Evolutionary conservation across 2,113 vertebrate species (phyloP).

Genomic region (Chamaetylas fuelleborni): DNA sequence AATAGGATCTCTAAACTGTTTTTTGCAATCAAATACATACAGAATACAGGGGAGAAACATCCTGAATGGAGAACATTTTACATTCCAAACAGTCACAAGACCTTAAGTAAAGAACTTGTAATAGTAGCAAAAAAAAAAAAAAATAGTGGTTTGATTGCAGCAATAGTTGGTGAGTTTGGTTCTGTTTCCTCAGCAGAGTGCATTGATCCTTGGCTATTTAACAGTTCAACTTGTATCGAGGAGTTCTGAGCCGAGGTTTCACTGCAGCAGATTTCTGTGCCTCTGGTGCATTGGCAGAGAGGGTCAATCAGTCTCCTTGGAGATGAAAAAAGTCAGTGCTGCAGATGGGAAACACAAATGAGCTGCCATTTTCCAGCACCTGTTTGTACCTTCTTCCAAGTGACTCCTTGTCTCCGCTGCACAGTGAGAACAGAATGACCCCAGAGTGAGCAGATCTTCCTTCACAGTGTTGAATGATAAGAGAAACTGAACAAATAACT

Average conservation of each 20-base stretch:
- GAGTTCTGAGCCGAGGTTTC: background rate
- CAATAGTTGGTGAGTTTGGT: background rate
- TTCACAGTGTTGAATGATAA: background rate
- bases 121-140: background rate
- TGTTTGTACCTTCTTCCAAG: background rate
- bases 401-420: background rate
- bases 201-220: background rate
- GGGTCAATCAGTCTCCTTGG: constrained; percentile 6
- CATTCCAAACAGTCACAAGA: constrained; percentile 34
- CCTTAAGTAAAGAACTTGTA: constrained; percentile 16
- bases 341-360: constrained; percentile 8
- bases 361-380: background rate
- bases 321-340: constrained; percentile 16
- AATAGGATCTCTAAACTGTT: constrained; percentile 55
- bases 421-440: background rate
- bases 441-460: background rate
- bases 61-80: background rate
- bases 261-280: background rate
- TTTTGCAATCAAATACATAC: constrained; percentile 50
- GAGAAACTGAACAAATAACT: background rate
- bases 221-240: background rate
- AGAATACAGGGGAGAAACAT: constrained; percentile 43
- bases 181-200: background rate
- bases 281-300: background rate
- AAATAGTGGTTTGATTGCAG: background rate